Base-by-base conservation (phyloP, 2,113 vertebrate species). In the Ceratotherium simum region DNA sequence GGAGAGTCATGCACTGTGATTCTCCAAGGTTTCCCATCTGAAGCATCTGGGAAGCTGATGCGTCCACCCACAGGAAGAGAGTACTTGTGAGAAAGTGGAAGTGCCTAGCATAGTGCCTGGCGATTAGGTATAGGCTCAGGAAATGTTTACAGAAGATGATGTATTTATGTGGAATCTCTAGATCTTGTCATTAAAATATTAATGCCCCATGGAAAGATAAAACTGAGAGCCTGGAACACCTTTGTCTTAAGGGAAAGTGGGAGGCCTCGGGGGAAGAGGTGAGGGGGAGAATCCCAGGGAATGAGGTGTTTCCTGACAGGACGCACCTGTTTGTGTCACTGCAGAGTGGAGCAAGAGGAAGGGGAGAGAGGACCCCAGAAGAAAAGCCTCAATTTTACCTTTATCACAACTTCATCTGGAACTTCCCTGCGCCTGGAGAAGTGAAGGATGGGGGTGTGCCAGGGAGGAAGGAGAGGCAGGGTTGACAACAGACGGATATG, bases 101-200 rank as follows among this genome's bases (percentile, higher is more conserved):
- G 62, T 70, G 11, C 13, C 20, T 6, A 21, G 56, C 9, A 0
- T 5, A 33, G 46, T 3, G 27, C 79, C 79, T 79, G 83, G 83
- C 33, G 42, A 18, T 33, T 56, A 39, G 17, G 42, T 10, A 36
- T 8, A 46, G 25, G 6, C 58, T 78, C 46, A 33, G 36, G 90
- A 75, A n/a, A 39, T 72, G 65, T 84, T 76, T 58, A 33, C 56
- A 25, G 29, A 48, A 76, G 42, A 14, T 13, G 62, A 17, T 67
- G 25, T 78, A 62, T 92, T 70, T 80, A 56, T 64, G 60, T 72
- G 1, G 8, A 20, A 76, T 48, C 51, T 94, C 87, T 58, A 92
- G 85, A 90, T 69, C 48, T 75, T 69, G 70, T 51, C 65, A 73
- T 90, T 90, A 78, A 96, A 82, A 86, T 72, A 87, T 31, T 48